These are phyloP conservation scores for Aquatica leii DNA, from an alignment of 2,888 invertebrate genomes.

Conservation along the genomic window DNA sequence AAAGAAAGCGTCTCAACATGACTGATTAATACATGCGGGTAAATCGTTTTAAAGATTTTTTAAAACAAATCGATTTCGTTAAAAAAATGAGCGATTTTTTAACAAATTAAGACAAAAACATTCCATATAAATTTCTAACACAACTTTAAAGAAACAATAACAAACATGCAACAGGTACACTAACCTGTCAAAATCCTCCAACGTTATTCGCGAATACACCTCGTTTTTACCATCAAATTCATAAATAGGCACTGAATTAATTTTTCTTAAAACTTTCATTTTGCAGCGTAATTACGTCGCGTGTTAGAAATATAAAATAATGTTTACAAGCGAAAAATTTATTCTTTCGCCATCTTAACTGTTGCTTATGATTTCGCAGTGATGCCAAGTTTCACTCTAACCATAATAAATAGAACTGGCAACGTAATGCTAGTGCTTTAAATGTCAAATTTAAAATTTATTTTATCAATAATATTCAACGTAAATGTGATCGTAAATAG, in stretches of 20 bases:
- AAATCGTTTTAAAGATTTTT: background rate
- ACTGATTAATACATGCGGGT: constrained; percentile 27
- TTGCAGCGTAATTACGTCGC: background rate
- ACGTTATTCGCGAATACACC: constrained; percentile 27
- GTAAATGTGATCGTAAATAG: too few relatives aligned
- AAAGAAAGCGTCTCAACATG: constrained; percentile 7
- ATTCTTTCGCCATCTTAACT: background rate
- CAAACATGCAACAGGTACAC: constrained; percentile 12
- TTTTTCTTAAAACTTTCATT: constrained; percentile 21
- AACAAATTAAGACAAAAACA: too few relatives aligned
- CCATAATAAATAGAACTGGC: background rate
- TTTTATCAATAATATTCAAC: too few relatives aligned
- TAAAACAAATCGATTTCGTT: too few relatives aligned
- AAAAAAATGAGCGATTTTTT: too few relatives aligned
- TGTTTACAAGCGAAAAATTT: too few relatives aligned
- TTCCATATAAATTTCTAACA: too few relatives aligned
- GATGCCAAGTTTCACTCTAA: background rate
- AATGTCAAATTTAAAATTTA: too few relatives aligned
- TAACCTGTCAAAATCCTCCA: constrained; percentile 41
- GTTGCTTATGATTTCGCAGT: background rate
- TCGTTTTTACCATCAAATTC: constrained; percentile 35
- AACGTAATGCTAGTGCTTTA: background rate
- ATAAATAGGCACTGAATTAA: constrained; percentile 17
- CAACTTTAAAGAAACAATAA: too few relatives aligned
- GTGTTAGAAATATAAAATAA: background rate